phyloP scores from a whole-genome alignment of 2,888 invertebrate species.

The Diarsia dahlii region DNA sequence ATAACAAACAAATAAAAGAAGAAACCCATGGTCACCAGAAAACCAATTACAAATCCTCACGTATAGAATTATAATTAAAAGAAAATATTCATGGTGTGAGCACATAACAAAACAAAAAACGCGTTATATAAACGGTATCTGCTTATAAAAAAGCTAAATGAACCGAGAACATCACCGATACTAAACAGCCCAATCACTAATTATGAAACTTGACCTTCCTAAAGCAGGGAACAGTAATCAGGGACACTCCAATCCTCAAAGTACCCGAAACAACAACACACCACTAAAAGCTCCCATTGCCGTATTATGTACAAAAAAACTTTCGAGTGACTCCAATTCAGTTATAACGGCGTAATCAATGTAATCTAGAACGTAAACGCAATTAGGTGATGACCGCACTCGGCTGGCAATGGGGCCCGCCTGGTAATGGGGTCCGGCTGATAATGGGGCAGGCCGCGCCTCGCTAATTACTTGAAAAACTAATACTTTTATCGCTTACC shows the following conservation, averaged over 20 bases:
- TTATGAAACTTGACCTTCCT: not conserved
- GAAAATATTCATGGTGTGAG: too few species aligned
- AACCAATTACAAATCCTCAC: too few species aligned
- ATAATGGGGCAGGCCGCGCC: constrained; percentile 56
- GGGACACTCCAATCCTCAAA: constrained; percentile 2
- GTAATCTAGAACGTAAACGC: constrained; percentile 53
- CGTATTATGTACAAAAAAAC: constrained; percentile 27
- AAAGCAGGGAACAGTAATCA: not conserved
- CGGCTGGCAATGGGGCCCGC: constrained; percentile 25
- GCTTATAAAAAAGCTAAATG: not conserved
- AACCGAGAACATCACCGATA: not conserved
- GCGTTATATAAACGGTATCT: not conserved
- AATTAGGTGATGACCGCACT: constrained; percentile 52
- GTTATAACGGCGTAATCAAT: constrained; percentile 56
- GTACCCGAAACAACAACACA: not conserved
- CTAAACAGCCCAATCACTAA: not conserved
- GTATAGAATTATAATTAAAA: too few species aligned
- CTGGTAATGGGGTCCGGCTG: constrained; percentile 25
- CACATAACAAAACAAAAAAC: too few species aligned
- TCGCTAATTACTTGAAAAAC: constrained; percentile 62
- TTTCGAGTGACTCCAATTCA: constrained; percentile 38
- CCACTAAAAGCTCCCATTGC: constrained; percentile 1
- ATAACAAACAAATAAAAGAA: too few species aligned
- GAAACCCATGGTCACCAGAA: too few species aligned
- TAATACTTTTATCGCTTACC: constrained; percentile 62